These are phyloP conservation scores for Thymallus thymallus DNA, from an alignment of 2,113 vertebrate genomes.

Conservation along the genomic window DNA sequence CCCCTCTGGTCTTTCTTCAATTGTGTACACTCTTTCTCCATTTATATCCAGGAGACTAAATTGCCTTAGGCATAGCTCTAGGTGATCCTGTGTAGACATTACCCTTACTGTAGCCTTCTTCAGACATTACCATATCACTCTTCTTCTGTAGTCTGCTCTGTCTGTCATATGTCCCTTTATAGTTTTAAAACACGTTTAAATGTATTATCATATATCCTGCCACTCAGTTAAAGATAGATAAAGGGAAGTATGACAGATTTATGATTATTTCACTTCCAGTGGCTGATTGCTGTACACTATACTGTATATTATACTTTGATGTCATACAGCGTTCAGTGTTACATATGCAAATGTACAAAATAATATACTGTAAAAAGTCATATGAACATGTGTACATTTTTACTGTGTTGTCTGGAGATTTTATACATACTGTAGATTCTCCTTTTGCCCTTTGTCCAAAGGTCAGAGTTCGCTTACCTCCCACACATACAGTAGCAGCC, in stretches of 20 bases:
- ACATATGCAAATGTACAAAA: background rate
- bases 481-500: slow-evolving; percentile 10
- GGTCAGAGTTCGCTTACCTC: background rate
- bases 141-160: background rate
- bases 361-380: background rate
- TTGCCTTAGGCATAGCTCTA: slow-evolving; percentile 83
- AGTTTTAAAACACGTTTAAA: background rate
- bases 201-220: background rate
- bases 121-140: background rate
- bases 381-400: background rate
- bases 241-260: background rate
- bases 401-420: background rate
- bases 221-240: slow-evolving; percentile 1
- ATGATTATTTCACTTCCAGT: background rate
- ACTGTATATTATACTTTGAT: background rate
- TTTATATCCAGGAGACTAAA: slow-evolving; percentile 59
- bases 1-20: background rate
- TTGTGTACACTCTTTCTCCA: background rate
- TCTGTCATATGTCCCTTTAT: background rate
- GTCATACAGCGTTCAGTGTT: background rate
- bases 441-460: background rate
- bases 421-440: background rate
- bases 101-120: background rate
- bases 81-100: slow-evolving; percentile 75
- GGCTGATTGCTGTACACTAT: background rate